Base-by-base conservation (phyloP, 2,888 invertebrate species). In the Stenolophus ochropezus region DNA sequence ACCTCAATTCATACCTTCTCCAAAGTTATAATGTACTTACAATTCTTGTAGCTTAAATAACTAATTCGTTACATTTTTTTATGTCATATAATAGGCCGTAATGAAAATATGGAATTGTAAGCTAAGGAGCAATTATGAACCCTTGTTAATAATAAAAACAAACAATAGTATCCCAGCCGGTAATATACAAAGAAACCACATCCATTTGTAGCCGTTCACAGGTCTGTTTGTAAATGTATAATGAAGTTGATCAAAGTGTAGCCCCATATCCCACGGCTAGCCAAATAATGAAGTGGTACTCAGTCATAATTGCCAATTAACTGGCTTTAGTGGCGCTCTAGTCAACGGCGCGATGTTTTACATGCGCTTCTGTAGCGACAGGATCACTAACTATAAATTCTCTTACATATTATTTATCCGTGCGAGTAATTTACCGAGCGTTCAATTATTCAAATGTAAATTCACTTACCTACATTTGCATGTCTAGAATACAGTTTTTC, bases 221-320 rank as follows among this genome's bases (percentile, higher is more conserved):
- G 18, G 11, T 69, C 18, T 73, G 49, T 73, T 49, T 73, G 49
- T 23, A 23, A 47, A 42, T 73, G 47, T 73, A 47, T 73, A 73
- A 73, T 49, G 49, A 47, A 73, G 73, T 23, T 49, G 73, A 79
- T 79, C 69, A 79, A 65, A 79, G 79, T 71, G 71, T 71, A 18
- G 51, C 11, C 5, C 18, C 25, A 16, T n/a, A 69, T 69, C 69
- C 51, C 51, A 71, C 27, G 73, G 49, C 14, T 51, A 65, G 78
- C 65, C 78, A 78, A 79, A 79, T 79, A 79, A 79, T 79, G 79
- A 69, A 79, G 53, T 71, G 79, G 69, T 33, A n/a, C 71, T 71
- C 25, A 25, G 69, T 79, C 79, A 79, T 79, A 79, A 79, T 79
- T 79, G 79, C 69, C 79, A 79, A 79, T 79, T 79, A 79, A 79